Evolutionary conservation across 2,113 vertebrate genomes (phyloP), one percentile per base, ranked within the genome.

Genomic region (Poicephalus meyeri): DNA sequence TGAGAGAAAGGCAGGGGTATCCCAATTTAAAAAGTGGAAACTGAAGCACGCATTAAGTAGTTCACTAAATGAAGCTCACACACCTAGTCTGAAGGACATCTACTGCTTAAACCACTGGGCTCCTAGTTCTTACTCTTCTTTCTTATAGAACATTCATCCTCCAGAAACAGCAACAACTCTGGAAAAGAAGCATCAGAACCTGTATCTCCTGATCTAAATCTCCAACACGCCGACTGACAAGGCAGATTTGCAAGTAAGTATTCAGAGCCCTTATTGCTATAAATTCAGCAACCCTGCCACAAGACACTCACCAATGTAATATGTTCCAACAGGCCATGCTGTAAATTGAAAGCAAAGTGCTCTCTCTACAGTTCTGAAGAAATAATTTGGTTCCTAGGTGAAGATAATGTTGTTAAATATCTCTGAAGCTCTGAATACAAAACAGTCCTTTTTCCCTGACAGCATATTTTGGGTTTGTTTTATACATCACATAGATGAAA

Each of bases 381-480:
- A 97, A 95, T 92, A 88, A 95, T 95, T 96, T 89, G 17, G 41
- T 90, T 90, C 74, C 65, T 81, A 83, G 74, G 71, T 80, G 74
- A 96, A 90, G 83, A 93, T 70, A 91, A 79, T 47, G 41, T 68
- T 89, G 56, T 95, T 95, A 91, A 88, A 83, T 66, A 56, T 44
- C 79, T 86, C 55, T 86, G 88, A 91, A 95, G 68, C 53, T 83
- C 93, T 86, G 86, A 81, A 93, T 96, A 83, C 88, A 81, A 92
- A 96, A 44, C 29, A 94, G 91, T 11, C 31, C 21, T 70, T 76
- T 90, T 80, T 74, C n/a, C 78, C 74, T 89, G 80, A 55, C 73
- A 65, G 58, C 74, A 28, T 68, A 63, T 80, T 93, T 86, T 86
- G 47, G 39, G 63, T 80, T 93, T 2, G 0, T 94, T 95, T 86